Evolutionary conservation across 2,888 invertebrate genomes (phyloP).

Genomic region (Mimachlamys varia): DNA sequence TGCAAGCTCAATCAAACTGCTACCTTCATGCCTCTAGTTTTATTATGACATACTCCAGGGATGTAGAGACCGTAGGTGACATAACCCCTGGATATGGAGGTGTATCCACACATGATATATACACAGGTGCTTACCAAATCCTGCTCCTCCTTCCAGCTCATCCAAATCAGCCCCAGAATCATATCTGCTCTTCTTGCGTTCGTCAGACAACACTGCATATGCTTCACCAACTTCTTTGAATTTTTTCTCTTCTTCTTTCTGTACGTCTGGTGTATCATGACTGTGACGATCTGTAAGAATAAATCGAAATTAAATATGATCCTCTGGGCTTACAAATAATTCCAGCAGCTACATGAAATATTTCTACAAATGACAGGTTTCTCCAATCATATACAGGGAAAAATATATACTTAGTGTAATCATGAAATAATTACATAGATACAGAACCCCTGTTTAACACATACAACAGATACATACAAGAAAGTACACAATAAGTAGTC

Average conservation of each 20-base stretch:
- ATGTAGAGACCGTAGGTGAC: too few species aligned
- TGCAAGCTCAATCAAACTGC: too few species aligned
- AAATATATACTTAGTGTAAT: background rate
- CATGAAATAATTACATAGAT: background rate
- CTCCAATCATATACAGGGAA: background rate
- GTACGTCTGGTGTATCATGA: slow-evolving; percentile 91
- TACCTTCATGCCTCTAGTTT: too few species aligned
- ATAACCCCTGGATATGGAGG: too few species aligned
- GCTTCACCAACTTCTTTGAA: slow-evolving; percentile 99
- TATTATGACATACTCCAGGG: too few species aligned
- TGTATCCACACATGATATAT: too few species aligned
- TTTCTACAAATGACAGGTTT: background rate
- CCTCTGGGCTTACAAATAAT: background rate
- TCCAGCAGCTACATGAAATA: too few species aligned
- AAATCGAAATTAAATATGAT: background rate
- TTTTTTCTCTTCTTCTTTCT: slow-evolving; percentile 94
- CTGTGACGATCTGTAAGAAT: slow-evolving; percentile 90
- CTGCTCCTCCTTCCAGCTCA: slow-evolving; percentile 82
- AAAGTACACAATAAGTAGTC: too few species aligned
- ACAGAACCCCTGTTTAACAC: too few species aligned
- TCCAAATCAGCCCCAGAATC: slow-evolving; percentile 96
- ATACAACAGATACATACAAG: too few species aligned
- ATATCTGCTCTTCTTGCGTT: slow-evolving; percentile 93
- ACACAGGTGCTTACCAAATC: slow-evolving; percentile 62
- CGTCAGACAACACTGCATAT: slow-evolving; percentile 94